Conservation (phyloP, 2,113 vertebrate species). For the Spea bombifrons region DNA sequence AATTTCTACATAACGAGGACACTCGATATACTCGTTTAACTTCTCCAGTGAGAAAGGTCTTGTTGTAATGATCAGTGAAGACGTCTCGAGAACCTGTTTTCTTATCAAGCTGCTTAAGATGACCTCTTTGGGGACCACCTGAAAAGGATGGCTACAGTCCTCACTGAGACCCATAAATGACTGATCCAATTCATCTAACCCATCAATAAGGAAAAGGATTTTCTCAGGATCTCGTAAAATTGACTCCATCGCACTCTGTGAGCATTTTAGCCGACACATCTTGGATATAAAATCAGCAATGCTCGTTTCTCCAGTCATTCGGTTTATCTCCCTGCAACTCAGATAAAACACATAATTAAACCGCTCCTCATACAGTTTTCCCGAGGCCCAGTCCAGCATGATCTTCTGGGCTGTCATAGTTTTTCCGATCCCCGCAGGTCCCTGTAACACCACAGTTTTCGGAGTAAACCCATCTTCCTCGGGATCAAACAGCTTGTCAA, state of each 20-base stretch:
- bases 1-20: slow-evolving; percentile 52
- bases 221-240: slow-evolving; percentile 49
- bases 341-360: slow-evolving; percentile 61
- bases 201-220: slow-evolving; percentile 61
- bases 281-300: slow-evolving; percentile 55
- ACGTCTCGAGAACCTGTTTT: slow-evolving; percentile 46
- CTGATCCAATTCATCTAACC: slow-evolving; percentile 55
- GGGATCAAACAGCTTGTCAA: accelerated
- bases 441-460: slow-evolving; percentile 59
- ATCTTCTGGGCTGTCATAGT: slow-evolving; percentile 61
- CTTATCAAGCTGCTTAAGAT: slow-evolving; percentile 57
- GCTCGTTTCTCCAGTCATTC: slow-evolving; percentile 13
- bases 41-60: slow-evolving; percentile 53
- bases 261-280: not conserved
- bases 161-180: slow-evolving; percentile 35
- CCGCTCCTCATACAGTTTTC: slow-evolving; percentile 49
- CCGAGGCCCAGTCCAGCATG: slow-evolving; percentile 59
- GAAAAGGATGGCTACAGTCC: slow-evolving; percentile 14
- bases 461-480: not conserved
- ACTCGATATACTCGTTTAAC: slow-evolving; percentile 49
- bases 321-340: slow-evolving; percentile 18
- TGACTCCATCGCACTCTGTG: not conserved
- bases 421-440: slow-evolving; percentile 65
- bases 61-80: slow-evolving; percentile 60
- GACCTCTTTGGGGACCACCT: slow-evolving; percentile 33